Evolutionary conservation across 2,797 vertebrate species (phyloP).

Genomic region (Lycodopsis pacificus): DNA sequence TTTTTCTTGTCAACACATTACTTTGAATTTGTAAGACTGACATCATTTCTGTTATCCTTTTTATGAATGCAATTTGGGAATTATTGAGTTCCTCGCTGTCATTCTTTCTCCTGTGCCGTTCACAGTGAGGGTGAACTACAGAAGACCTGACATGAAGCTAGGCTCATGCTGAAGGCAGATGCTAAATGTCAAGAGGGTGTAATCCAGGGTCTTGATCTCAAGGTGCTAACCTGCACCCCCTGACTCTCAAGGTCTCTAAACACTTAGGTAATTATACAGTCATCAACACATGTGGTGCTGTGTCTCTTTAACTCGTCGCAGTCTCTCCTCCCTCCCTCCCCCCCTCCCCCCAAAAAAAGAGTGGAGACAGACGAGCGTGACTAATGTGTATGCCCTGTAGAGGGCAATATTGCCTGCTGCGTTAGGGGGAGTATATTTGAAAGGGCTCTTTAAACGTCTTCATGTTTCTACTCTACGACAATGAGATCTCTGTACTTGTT

Average conservation of each 20-base stretch:
- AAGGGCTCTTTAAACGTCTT: conserved; percentile 48
- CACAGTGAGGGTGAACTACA: neutral
- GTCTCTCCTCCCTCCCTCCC: neutral
- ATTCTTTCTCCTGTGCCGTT: neutral
- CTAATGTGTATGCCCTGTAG: conserved; percentile 81
- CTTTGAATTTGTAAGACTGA: conserved; percentile 11
- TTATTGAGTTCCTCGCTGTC: neutral
- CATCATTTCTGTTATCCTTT: neutral
- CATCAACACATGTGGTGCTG: conserved; percentile 23
- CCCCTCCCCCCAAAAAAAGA: neutral
- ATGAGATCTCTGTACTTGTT: conserved; percentile 35
- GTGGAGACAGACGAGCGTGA: conserved; percentile 65
- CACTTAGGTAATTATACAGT: conserved; percentile 33
- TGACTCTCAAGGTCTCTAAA: conserved; percentile 15
- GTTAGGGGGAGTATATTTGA: conserved; percentile 43
- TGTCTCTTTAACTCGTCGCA: conserved; percentile 40
- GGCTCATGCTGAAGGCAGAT: no score
- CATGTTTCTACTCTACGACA: conserved; percentile 54
- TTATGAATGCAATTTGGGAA: neutral
- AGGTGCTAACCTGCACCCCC: neutral
- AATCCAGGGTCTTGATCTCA: conserved; percentile 13
- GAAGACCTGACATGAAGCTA: neutral
- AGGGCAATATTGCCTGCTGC: conserved; percentile 83
- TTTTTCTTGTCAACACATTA: neutral
- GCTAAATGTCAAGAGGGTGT: conserved; percentile 18